phyloP scores from a whole-genome alignment of 2,113 vertebrate genomes.

The Colaptes auratus region DNA sequence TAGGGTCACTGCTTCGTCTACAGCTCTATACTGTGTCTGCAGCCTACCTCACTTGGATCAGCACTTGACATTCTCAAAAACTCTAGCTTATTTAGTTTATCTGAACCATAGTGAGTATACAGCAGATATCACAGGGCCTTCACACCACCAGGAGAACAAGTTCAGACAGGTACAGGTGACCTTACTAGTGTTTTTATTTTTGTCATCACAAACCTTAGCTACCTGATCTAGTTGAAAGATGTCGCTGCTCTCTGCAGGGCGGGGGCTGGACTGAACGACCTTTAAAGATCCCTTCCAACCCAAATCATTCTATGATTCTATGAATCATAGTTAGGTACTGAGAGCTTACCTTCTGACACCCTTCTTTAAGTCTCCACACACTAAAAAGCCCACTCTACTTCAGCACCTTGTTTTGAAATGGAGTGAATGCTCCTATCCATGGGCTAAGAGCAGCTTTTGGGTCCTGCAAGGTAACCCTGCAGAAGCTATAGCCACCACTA shows the following conservation, averaged over 20 bases:
- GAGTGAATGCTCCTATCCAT: neutral
- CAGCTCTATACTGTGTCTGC: no score
- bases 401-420: neutral
- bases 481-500: neutral
- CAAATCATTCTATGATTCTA: no score
- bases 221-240: no score
- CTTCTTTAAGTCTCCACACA: neutral
- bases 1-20: neutral
- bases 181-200: neutral
- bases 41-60: no score
- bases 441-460: neutral
- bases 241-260: no score
- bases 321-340: neutral
- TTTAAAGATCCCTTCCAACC: neutral
- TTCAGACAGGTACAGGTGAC: neutral
- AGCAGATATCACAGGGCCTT: neutral
- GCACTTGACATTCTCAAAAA: no score
- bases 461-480: neutral
- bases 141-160: neutral
- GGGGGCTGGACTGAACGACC: no score
- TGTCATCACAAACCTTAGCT: neutral
- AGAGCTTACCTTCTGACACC: neutral
- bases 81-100: neutral
- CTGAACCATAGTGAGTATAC: neutral
- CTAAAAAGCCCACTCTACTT: neutral